Base-by-base conservation (phyloP, 2,888 invertebrate species). In the Alentia gelatinosa region DNA sequence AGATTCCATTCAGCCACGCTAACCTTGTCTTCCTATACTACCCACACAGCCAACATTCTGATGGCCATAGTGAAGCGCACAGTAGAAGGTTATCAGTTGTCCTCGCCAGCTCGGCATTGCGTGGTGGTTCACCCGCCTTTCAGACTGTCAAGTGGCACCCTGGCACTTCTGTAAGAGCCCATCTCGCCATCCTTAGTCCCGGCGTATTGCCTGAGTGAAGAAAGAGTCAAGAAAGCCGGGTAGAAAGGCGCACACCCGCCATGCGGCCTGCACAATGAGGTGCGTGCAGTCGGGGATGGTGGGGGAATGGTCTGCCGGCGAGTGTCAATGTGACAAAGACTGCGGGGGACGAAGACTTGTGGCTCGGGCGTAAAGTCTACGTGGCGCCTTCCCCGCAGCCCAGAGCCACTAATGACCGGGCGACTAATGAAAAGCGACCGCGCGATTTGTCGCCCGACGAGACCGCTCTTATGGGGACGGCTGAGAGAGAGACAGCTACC, bases 251-350 rank as follows among this genome's bases (percentile, higher is more conserved):
- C 79, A 26, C 79, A 19, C 79, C 12, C 79, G 15, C 35, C 79
- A 79, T 39, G 79, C 79, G 23, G 39, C 4, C 37, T 19, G 79
- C 12, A 79, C 79, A 79, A 79, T 79, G n/a, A 9, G 26, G 12
- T 79, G 37, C n/a, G 79, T 79, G 19, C 19, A 23, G 56, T n/a
- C 3, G 79, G 79, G 37, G 79, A 15, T 39, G 39, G 37, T 15
- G 79, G 5, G 74, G 33, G 33, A 74, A 74, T 42, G 23, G 7
- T 35, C 30, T 79, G 37, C 79, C 79, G 39, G 39, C 23, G 35
- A 35, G 35, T 79, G 79, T 79, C 79, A 79, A 23, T 35, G 19
- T 26, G 39, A 79, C 79, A 79, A 79, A 37, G 79, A 33, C 79
- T 56, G 23, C 56, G 23, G n/a, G 23, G 23, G 23, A 56, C 56